These are phyloP conservation scores for Dendronephthya gigantea DNA, from an alignment of 64 coral and sea anemone genomes.

Conservation along the genomic window DNA sequence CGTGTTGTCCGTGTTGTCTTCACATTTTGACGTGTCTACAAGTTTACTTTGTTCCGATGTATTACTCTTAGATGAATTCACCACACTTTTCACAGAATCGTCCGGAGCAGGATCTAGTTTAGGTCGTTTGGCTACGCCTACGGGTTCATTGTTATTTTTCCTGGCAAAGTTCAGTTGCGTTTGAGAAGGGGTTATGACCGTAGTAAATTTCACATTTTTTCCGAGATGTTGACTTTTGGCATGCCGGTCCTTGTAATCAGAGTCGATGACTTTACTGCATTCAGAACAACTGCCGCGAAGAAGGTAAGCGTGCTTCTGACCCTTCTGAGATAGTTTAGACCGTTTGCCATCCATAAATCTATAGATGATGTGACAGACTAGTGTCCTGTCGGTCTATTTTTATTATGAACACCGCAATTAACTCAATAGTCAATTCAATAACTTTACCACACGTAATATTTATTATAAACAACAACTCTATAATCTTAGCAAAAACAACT, in stretches of 20 bases:
- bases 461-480: no score
- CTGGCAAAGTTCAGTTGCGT: neutral
- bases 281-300: neutral
- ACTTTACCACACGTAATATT: no score
- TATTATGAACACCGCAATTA: no score
- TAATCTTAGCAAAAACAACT: no score
- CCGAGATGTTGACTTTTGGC: neutral
- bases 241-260: neutral
- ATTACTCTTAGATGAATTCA: neutral
- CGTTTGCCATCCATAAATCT: neutral
- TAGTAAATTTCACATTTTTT: neutral
- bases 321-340: neutral
- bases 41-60: neutral
- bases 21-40: neutral
- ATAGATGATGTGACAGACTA: no score
- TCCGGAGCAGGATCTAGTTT: neutral
- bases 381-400: no score
- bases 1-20: neutral
- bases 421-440: no score
- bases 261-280: neutral
- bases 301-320: neutral
- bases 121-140: neutral
- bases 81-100: neutral
- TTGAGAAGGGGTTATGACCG: neutral
- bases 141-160: neutral